Percentiles rank a stretch among this genome's conserved stretches.
Conservation (phyloP, 2,888 invertebrate species). For the Cyrtodaria siliqua region DNA sequence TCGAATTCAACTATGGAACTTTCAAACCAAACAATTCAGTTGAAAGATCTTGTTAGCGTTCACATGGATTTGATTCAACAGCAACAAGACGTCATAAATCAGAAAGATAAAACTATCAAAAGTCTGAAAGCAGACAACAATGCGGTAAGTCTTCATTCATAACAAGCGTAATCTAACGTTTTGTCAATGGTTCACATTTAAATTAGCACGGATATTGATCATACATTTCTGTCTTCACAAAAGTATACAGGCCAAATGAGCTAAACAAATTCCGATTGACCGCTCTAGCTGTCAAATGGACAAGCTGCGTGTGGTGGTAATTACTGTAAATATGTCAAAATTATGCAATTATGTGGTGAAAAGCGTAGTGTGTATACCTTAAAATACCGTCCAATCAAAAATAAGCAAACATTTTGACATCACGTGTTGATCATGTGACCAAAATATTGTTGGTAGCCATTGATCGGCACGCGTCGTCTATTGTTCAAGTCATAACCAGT, state of each 20-base stretch:
- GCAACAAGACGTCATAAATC: conserved; percentile 93
- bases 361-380: too few species aligned
- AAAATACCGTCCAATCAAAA: conserved; percentile 15
- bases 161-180: neutral
- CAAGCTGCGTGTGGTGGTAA: too few species aligned
- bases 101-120: conserved; percentile 92
- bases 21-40: conserved; percentile 73
- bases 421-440: conserved; percentile 56
- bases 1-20: conserved; percentile 43
- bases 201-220: neutral
- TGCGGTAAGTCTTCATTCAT: conserved; percentile 87
- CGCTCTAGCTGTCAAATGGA: too few species aligned
- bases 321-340: neutral
- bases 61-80: conserved; percentile 96
- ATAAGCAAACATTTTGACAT: neutral
- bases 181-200: neutral
- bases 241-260: too few species aligned
- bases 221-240: neutral
- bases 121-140: conserved; percentile 92
- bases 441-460: conserved; percentile 20
- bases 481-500: conserved; percentile 58
- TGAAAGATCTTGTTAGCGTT: conserved; percentile 91
- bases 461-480: conserved; percentile 47
- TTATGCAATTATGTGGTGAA: neutral
- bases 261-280: neutral